A percentile compares a stretch with the other conserved stretches of the same genome.
These are phyloP conservation scores for Athalia circularis DNA, from an alignment of 2,888 invertebrate species.

Conservation along the genomic window DNA sequence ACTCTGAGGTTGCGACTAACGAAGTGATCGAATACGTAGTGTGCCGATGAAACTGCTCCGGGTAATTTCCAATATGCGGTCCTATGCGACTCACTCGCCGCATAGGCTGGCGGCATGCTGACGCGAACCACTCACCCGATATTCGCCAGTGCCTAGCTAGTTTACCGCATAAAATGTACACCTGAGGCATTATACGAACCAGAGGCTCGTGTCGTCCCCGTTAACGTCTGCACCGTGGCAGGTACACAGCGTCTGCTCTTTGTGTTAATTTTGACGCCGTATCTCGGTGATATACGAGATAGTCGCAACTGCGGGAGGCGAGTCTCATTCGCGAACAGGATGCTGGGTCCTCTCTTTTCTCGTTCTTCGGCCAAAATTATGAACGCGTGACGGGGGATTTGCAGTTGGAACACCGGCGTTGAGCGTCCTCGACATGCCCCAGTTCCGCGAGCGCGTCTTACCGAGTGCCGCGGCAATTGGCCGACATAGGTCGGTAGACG, in stretches of 20 bases:
- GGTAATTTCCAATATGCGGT: constrained; percentile 32
- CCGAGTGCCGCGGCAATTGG: no score
- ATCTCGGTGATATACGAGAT: background rate
- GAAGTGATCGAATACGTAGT: constrained; percentile 26
- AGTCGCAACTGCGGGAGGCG: background rate
- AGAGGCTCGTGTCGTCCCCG: constrained; percentile 7
- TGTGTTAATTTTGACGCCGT: constrained; percentile 23
- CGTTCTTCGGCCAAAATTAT: no score
- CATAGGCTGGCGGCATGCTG: background rate
- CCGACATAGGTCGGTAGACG: no score
- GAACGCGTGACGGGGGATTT: no score
- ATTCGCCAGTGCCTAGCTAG: background rate
- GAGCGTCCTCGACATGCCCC: no score
- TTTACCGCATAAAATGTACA: background rate
- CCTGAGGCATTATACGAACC: no score
- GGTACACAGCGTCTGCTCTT: constrained; percentile 35
- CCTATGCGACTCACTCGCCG: background rate
- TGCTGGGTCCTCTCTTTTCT: no score
- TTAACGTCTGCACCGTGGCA: constrained; percentile 16
- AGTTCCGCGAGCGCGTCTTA: no score
- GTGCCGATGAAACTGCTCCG: background rate
- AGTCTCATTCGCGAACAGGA: background rate
- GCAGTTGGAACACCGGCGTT: no score
- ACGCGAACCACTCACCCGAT: constrained; percentile 27
- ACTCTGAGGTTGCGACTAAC: no score